Percentiles rank a stretch among this genome's conserved stretches.
phyloP scores from a whole-genome alignment of 2,797 vertebrate species.

The Synanceia verrucosa region DNA sequence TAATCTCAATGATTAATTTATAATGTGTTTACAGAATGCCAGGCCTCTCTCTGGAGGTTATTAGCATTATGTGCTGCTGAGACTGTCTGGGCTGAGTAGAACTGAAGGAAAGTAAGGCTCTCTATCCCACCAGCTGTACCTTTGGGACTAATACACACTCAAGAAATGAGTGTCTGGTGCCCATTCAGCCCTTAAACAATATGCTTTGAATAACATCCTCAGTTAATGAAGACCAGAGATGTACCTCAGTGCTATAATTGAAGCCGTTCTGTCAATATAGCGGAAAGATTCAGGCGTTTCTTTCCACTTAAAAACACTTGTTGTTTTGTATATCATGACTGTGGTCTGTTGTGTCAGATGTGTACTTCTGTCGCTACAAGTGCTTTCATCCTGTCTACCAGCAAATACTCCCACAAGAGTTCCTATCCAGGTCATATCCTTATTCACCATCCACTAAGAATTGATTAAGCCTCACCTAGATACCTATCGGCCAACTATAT shows the following conservation, averaged over 20 bases:
- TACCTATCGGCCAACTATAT: neutral
- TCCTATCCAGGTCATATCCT: neutral
- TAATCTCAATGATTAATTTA: constrained; percentile 70
- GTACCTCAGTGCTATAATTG: neutral
- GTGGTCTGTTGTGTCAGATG: neutral
- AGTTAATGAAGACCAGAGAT: neutral
- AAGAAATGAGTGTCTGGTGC: constrained; percentile 9
- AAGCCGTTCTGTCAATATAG: neutral
- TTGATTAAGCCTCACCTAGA: neutral
- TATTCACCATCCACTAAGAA: neutral
- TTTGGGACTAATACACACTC: constrained; percentile 11
- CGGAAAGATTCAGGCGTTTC: neutral
- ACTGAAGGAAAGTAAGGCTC: constrained; percentile 2
- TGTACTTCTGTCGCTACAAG: neutral
- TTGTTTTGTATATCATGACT: neutral
- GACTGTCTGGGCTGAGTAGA: neutral
- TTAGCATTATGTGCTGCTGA: constrained; percentile 57
- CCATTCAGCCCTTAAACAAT: neutral
- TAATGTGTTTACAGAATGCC: constrained; percentile 60
- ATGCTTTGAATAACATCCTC: constrained; percentile 14
- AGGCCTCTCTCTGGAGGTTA: constrained; percentile 30
- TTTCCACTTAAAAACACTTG: neutral
- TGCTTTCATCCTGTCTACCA: neutral
- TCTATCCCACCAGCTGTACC: neutral
- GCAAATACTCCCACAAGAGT: neutral